Evolutionary conservation across 2,888 invertebrate genomes (phyloP).

Genomic region (Cataglyphis rosenhaueri): DNA sequence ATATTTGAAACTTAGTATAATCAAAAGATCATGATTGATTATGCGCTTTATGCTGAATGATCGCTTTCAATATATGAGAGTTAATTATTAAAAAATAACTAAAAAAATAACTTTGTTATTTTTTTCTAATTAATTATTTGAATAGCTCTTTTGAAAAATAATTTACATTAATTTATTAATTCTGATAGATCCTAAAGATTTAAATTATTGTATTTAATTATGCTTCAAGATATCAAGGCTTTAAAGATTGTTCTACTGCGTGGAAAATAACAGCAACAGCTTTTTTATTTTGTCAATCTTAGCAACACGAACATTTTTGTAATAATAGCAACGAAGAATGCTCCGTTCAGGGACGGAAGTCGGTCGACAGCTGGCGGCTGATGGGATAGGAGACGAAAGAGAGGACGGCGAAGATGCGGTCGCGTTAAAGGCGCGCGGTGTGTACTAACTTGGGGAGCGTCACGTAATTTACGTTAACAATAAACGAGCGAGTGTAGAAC

Average conservation of each 20-base stretch:
- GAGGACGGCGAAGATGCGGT: constrained; percentile 36
- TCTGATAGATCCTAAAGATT: background rate
- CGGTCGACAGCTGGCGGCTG: constrained; percentile 72
- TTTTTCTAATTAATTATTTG: background rate
- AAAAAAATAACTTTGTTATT: background rate
- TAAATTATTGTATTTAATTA: background rate
- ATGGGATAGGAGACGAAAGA: constrained; percentile 32
- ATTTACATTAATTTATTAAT: constrained; percentile 3
- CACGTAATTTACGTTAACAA: constrained; percentile 69
- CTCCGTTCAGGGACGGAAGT: constrained; percentile 69
- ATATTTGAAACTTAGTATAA: background rate
- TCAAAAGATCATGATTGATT: background rate
- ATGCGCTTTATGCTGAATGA: background rate
- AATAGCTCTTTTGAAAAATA: background rate
- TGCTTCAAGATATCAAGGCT: too few species aligned
- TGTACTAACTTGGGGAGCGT: constrained; percentile 52
- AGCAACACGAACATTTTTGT: constrained; percentile 55
- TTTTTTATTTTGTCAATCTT: constrained; percentile 41
- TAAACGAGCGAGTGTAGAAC: constrained; percentile 20
- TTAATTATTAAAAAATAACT: background rate
- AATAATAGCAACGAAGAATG: constrained; percentile 66
- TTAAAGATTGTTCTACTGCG: background rate
- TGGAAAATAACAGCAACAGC: constrained; percentile 26
- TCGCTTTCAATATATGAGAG: background rate
- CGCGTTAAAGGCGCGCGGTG: constrained; percentile 46